phyloP scores from a whole-genome alignment of 2,797 vertebrate species.

The Otolemur crassicaudatus region DNA sequence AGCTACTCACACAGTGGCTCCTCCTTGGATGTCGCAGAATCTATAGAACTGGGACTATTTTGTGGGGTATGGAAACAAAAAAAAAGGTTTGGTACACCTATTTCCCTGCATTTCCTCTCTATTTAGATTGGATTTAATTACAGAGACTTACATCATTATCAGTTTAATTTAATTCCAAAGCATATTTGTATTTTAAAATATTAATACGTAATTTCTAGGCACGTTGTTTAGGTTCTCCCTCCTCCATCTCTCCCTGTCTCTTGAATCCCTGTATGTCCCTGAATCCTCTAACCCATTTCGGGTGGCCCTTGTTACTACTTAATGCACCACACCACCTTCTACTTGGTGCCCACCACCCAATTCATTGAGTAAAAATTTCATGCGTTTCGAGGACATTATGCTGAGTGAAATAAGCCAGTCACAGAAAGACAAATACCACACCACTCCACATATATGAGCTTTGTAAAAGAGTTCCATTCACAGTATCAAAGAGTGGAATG shows the following conservation, averaged over 20 bases:
- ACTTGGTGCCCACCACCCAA: neutral
- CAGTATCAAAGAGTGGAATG: neutral
- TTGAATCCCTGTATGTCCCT: neutral
- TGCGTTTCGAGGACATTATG: neutral
- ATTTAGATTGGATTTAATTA: constrained; percentile 62
- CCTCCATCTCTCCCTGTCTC: neutral
- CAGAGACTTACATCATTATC: constrained; percentile 39
- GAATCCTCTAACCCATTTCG: neutral
- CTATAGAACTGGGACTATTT: neutral
- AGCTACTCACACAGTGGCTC: neutral
- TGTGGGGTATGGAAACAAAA: neutral
- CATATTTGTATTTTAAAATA: constrained; percentile 72
- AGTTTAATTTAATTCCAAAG: constrained; percentile 75
- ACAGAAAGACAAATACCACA: neutral
- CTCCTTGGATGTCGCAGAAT: neutral
- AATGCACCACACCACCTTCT: neutral
- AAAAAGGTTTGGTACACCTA: neutral
- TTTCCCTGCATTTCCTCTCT: neutral
- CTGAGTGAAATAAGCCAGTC: neutral
- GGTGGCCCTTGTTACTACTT: neutral
- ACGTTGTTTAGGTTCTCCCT: constrained; percentile 31
- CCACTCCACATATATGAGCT: neutral
- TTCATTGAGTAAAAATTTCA: neutral
- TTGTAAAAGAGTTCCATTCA: neutral
- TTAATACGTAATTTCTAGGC: constrained; percentile 55